These are phyloP conservation scores for Bergia sp. DNA, from an alignment of 92 coral and sea anemone species.

Conservation along the genomic window DNA sequence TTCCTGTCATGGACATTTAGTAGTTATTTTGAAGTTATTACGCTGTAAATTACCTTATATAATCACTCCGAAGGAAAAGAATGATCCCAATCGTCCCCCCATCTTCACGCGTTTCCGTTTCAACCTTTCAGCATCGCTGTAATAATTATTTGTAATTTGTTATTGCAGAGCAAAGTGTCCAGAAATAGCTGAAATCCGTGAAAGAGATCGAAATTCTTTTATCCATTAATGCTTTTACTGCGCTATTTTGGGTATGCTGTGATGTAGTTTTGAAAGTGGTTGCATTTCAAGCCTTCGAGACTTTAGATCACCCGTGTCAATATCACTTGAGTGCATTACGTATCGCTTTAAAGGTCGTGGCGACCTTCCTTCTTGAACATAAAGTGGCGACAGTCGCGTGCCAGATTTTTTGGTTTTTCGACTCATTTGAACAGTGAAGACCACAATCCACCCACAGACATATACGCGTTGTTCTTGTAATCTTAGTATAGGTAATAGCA, in stretches of 20 bases:
- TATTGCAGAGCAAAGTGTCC: neutral
- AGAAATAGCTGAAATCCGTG: neutral
- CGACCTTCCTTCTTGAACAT: neutral
- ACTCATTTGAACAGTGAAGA: neutral
- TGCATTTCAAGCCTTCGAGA: neutral
- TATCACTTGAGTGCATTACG: conserved; percentile 1
- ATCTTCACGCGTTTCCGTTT: neutral
- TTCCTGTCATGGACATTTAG: neutral
- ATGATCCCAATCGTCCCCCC: neutral
- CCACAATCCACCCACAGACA: conserved; percentile 10
- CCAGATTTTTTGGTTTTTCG: neutral
- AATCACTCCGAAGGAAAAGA: neutral
- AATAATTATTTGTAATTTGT: no score
- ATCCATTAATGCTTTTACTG: no score
- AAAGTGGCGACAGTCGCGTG: neutral
- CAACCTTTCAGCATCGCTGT: neutral
- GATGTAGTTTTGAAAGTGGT: neutral
- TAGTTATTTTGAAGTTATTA: neutral
- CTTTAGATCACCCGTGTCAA: neutral
- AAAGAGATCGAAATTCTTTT: neutral
- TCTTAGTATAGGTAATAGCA: no score
- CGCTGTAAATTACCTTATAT: no score
- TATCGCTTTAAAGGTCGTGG: neutral
- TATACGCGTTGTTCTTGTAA: neutral
- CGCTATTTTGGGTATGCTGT: neutral